Conservation (phyloP, 1,140 invertebrate species). For the Zaprionus kolodkinae region DNA sequence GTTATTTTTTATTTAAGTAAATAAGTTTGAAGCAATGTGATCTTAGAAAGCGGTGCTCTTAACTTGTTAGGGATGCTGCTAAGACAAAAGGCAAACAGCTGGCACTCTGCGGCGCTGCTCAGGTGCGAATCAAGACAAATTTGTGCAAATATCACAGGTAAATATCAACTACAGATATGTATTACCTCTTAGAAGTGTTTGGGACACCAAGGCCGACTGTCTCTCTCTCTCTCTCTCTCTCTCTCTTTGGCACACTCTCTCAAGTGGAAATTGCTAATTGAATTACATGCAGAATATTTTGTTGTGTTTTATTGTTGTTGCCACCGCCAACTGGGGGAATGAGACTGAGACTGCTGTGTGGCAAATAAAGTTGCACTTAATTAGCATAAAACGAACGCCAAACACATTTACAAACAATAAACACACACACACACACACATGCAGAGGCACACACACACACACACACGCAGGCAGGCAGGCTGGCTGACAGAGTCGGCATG, state of each 20-base stretch:
- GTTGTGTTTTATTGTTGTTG: slow-evolving; percentile 34
- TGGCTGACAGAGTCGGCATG: slow-evolving; percentile 22
- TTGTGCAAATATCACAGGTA: slow-evolving; percentile 3
- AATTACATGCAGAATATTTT: slow-evolving; percentile 62
- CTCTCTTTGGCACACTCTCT: neutral
- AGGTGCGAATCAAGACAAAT: slow-evolving; percentile 1
- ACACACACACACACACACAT: slow-evolving; percentile 21
- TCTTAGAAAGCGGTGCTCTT: neutral
- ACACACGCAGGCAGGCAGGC: too few species aligned
- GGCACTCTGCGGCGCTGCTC: neutral
- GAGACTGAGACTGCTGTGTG: slow-evolving; percentile 6
- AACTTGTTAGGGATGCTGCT: neutral
- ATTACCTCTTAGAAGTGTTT: slow-evolving; percentile 1
- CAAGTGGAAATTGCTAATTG: slow-evolving; percentile 53
- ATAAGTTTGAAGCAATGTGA: neutral
- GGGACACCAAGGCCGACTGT: neutral
- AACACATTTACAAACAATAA: slow-evolving; percentile 29
- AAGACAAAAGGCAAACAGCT: neutral
- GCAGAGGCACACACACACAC: slow-evolving; percentile 25
- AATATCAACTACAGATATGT: neutral
- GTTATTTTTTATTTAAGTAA: neutral
- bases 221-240: too few species aligned
- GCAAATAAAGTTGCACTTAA: slow-evolving; percentile 74
- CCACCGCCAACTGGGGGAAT: neutral
- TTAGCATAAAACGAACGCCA: slow-evolving; percentile 70